phyloP scores from a whole-genome alignment of 2,113 vertebrate species.

The Carassius gibelio region DNA sequence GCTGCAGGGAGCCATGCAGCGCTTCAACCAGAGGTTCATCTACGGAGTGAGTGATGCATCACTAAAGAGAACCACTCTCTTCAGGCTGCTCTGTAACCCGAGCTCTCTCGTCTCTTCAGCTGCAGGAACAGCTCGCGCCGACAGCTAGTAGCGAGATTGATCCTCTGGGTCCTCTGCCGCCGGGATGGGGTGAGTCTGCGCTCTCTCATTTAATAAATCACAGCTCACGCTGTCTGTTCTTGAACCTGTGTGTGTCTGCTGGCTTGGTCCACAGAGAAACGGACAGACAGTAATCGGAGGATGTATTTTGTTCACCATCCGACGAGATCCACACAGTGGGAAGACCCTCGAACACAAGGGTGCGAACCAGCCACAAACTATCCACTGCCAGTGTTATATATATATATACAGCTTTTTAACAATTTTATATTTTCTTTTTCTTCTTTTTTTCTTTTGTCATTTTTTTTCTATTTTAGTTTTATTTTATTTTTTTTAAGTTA shows the following conservation, averaged over 20 bases:
- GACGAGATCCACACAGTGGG: conserved; percentile 94
- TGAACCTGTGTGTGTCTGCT: conserved; percentile 3
- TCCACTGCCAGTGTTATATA: background rate
- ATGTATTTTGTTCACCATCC: conserved; percentile 98
- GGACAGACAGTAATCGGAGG: conserved; percentile 95
- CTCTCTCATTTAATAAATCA: background rate
- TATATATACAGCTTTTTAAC: background rate
- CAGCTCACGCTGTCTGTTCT: background rate
- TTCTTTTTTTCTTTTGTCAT: too few species aligned
- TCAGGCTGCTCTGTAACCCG: background rate
- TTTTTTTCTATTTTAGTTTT: background rate
- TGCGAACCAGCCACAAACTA: conserved; percentile 68
- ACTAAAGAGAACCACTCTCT: background rate
- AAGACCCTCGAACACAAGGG: conserved; percentile 96
- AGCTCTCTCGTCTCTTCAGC: conserved; percentile 73
- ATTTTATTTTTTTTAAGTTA: too few species aligned
- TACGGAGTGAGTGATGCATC: conserved; percentile 82
- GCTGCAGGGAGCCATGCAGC: conserved; percentile 97
- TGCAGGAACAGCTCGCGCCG: conserved; percentile 89
- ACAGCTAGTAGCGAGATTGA: conserved; percentile 95
- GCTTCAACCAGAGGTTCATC: conserved; percentile 98
- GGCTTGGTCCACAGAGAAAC: conserved; percentile 82
- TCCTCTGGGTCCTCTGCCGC: conserved; percentile 91
- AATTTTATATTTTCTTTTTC: too few species aligned
- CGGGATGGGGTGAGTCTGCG: conserved; percentile 90